These are phyloP conservation scores for Arion vulgaris DNA, from an alignment of 1,140 invertebrate genomes.

Conservation along the genomic window DNA sequence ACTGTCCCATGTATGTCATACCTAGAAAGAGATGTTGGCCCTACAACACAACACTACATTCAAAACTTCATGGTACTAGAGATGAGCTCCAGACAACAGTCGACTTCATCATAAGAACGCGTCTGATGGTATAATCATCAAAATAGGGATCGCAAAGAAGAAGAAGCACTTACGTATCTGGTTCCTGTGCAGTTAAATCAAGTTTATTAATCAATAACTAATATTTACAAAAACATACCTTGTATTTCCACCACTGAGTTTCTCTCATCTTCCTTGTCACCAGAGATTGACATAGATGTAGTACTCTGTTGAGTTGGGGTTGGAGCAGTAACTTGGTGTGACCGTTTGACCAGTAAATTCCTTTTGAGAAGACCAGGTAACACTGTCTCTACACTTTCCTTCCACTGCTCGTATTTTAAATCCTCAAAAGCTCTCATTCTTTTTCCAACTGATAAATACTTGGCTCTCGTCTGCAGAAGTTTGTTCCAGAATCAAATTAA, in stretches of 20 bases:
- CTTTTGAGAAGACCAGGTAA: constrained; percentile 68
- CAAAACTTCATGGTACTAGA: no score
- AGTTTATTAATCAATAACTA: no score
- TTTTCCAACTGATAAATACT: constrained; percentile 83
- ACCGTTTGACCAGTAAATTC: constrained; percentile 67
- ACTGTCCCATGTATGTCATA: no score
- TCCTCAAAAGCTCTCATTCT: constrained; percentile 86
- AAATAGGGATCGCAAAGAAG: no score
- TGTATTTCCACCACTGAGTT: constrained; percentile 21
- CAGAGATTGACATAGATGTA: constrained; percentile 5
- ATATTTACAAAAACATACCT: constrained; percentile 17
- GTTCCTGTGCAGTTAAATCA: no score
- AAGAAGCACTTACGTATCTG: no score
- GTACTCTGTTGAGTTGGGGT: constrained; percentile 38
- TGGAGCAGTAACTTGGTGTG: constrained; percentile 39
- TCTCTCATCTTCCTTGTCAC: constrained; percentile 19
- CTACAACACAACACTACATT: no score
- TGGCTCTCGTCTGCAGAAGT: constrained; percentile 78
- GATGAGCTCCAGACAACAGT: no score
- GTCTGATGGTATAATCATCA: no score
- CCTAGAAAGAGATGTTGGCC: no score
- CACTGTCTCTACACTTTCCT: constrained; percentile 63
- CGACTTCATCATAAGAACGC: no score
- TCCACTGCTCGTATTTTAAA: constrained; percentile 69
- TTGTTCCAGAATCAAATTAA: neutral